Evolutionary conservation across 2,888 invertebrate genomes (phyloP), one percentile per base, ranked within the genome.

Genomic region (Congeria kusceri): DNA sequence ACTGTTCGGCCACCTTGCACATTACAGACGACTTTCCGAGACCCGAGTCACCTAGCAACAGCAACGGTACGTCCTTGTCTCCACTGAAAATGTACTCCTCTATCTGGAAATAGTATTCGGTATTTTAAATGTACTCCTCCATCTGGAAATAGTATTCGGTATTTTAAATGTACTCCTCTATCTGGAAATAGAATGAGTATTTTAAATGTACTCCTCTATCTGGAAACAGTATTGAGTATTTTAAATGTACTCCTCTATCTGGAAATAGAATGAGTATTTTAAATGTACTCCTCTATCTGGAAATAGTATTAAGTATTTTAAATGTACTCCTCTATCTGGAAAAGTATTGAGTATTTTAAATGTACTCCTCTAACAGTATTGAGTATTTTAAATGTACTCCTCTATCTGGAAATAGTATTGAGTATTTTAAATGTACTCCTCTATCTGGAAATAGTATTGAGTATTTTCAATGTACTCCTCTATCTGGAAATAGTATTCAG

Each of bases 1-100:
- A 84, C 20, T 77, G 80, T 62, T 88, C 84, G n/a, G 90, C 90
- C 64, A 89, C 89, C 80, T 89, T 87, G 84, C 92, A 92, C 64
- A 93, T 82, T 29, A 92, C 88, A n/a, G 92, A 91, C 5, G 92
- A 90, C 73, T 93, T 93, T 7, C 92, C 92, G 70, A 87, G 85
- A 7, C 93, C 93, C 18, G 92, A 86, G 27, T 88, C 90, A 11
- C 93, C 93, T 20, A 92, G 69, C 18, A 93, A 71, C 66, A 92
- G 59, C 72, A 92, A 80, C 32, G 92, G 92, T 11, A 91, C 91
- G 83, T 92, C 92, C 71, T 88, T 89, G 28, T 90, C 90, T 65
- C 88, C 90, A 53, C 78, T 84, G 62, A 85, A 73, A 28, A 92
- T 87, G 80, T 92, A 91, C 57, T 89, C 88, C 68, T 89, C 88